Evolutionary conservation across 2,888 invertebrate genomes (phyloP), one percentile per base, ranked within the genome.

Genomic region (Eledone cirrhosa): DNA sequence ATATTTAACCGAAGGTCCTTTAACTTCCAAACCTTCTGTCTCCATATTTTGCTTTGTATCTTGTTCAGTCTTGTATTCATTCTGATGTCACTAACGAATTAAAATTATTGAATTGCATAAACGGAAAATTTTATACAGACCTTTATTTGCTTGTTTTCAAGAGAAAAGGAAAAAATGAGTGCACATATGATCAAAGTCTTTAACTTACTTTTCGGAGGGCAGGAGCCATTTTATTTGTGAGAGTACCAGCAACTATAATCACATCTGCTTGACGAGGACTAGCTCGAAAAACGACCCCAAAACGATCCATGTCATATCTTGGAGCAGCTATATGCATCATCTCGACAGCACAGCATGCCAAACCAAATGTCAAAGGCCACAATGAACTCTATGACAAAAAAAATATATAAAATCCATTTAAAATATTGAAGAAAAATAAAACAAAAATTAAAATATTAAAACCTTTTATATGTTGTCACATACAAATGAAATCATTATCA

Each of bases 261-360:
- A 97, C 95, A 92, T 99, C 99, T 53, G 98, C 94, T 92, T 99
- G 98, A 79, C 98, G 94, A 8, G 98, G 98, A 31, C 97, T 97
- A 11, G 98, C 98, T 91, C 99, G 94, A 91, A 99, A 99, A 4
- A 99, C 98, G 29, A 99, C 97, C 90, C 99, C 99, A 92, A 94
- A 93, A 91, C 98, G 94, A 93, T 99, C 99, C 98, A 99, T 99
- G 90, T 99, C 99, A 90, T 99, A 99, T 85, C 99, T 93, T 3
- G 99, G 98, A 48, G 98, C 99, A 84, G 99, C 99, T 79, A 99
- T 97, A 92, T 99, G 99, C 98, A 99, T 99, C 99, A 99, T 99
- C 92, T 99, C 99, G 5, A 99, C 98, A 83, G 99, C 99, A 92
- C 99, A 99, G 89, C 99, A 99, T 2, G 99, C 99, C 86, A 99